A percentile compares a stretch with the other conserved stretches of the same genome.
These are phyloP conservation scores for Euplagia quadripunctaria DNA, from an alignment of 2,888 invertebrate species.

Conservation along the genomic window DNA sequence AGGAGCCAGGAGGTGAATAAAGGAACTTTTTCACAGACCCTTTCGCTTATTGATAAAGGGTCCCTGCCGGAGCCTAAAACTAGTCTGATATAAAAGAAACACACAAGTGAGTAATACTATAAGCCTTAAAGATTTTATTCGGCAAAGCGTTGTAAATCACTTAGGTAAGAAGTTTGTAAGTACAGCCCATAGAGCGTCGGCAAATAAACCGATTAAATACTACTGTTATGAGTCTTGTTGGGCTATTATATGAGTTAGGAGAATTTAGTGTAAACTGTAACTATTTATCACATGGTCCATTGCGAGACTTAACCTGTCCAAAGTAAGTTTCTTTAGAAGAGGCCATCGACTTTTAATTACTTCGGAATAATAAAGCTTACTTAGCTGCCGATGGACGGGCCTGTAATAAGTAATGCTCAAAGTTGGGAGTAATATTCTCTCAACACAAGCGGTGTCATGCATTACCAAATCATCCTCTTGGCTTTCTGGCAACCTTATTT, in stretches of 20 bases:
- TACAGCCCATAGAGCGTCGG: not conserved
- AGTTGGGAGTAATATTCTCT: too few relatives aligned
- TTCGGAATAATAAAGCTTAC: not conserved
- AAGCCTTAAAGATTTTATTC: not conserved
- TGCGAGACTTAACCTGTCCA: not conserved
- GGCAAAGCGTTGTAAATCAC: not conserved
- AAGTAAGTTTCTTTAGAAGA: not conserved
- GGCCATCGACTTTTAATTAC: conserved; percentile 3
- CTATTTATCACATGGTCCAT: not conserved
- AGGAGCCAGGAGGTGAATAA: too few relatives aligned
- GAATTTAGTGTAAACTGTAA: not conserved
- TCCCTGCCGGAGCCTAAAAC: too few relatives aligned
- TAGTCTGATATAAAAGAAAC: too few relatives aligned
- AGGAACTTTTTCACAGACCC: too few relatives aligned
- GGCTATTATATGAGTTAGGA: conserved; percentile 2
- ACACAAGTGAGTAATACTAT: too few relatives aligned
- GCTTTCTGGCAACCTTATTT: too few relatives aligned
- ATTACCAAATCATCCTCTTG: too few relatives aligned
- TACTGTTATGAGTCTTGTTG: not conserved
- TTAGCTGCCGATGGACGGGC: not conserved
- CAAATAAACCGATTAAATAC: not conserved
- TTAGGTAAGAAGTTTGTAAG: not conserved
- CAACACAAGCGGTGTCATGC: too few relatives aligned
- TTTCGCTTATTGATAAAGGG: too few relatives aligned
- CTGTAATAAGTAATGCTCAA: not conserved